Evolutionary conservation across 2,797 vertebrate genomes (phyloP), one percentile per base, ranked within the genome.

Genomic region (Hafferia zeledoni): DNA sequence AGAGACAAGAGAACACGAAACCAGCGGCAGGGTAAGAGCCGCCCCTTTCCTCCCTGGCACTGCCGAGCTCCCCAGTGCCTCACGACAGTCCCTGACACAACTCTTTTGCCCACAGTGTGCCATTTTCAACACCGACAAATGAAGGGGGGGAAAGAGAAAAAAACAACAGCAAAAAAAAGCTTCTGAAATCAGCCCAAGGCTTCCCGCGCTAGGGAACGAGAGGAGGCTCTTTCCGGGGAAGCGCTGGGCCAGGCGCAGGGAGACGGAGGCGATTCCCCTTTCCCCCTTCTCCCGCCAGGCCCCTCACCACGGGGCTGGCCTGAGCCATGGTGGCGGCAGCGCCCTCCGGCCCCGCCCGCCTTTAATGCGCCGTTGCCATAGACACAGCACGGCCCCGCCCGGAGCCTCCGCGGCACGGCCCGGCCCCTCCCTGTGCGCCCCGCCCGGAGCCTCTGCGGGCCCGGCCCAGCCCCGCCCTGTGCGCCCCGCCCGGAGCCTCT

Each of bases 281-380:
- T 2, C 6, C 18, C 11, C 25, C 7, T 9, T 15, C 2, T 23
- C 13, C 7, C 0, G 28, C 30, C 2, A 18, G 0, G 3, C 18
- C 53, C 53, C 95, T 98, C 97, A 97, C 98, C 98, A 97, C 92
- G 0, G 56, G 30, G 57, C 43, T 91, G 6, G 16, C 6, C 22
- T 55, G 46, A 16, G 97, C 57, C 57, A 97, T 97, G 47, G 23
- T 44, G 0, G 27, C 70, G 0, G 8, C 18, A 1, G 5, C 46
- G 7, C 56, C 14, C 10, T 1, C 4, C 1, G 0, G 3, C 17
- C 28, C 17, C 43, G n/a, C 64, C 30, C 35, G 74, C 74, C 60
- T n/a, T 94, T 95, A 91, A 75, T 23, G 75, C 35, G n/a, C 13
- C 27, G 39, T 82, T 93, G 76, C 83, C 59, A 1, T 39, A 39